Evolutionary conservation across 2,113 vertebrate species (phyloP), one percentile per base, ranked within the genome.

Genomic region (Tonatia bakeri): DNA sequence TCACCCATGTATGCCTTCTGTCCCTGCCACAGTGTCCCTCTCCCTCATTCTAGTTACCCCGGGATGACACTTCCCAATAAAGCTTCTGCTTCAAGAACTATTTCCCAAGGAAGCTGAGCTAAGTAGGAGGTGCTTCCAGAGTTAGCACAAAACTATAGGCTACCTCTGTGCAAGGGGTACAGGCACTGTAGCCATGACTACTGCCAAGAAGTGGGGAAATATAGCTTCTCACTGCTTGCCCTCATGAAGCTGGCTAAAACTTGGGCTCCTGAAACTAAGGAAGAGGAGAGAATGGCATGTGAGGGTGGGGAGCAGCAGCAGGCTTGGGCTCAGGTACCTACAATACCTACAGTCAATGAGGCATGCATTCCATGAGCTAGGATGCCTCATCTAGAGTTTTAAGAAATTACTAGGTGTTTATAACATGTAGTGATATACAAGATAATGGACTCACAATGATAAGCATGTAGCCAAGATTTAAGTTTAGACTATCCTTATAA

Each of bases 391-490:
- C 61, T 15, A 33, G 33, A 59, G 19, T 3, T 4, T 26, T 15
- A 36, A 87, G 26, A 28, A 64, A 43, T 10, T n/a, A 17, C 15
- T 7, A 50, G 50, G 8, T 24, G 28, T 54, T 20, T 59, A 20
- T 5, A 15, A 22, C 2, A 10, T 1, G 4, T 1, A 9, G 4
- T 22, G 24, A 8, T 0, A 14, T 12, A 16, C 8, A 13, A 45
- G 22, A 45, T 5, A 4, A 5, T 2, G 13, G 56, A 24, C 36
- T 61, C 17, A 22, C 1, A 0, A 16, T 1, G 0, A 4, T 1
- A n/a, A 17, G 22, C 45, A 8, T 1, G 16, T 4, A 26, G 3
- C n/a, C 5, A 1, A 12, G 22, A 61, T 56, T 59, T 16, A 8
- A 12, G 4, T 80, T 4, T 47, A 47, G 24, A 73, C 3, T 28